Evolutionary conservation across 2,888 invertebrate genomes (phyloP).

Genomic region (Oligia strigilis): DNA sequence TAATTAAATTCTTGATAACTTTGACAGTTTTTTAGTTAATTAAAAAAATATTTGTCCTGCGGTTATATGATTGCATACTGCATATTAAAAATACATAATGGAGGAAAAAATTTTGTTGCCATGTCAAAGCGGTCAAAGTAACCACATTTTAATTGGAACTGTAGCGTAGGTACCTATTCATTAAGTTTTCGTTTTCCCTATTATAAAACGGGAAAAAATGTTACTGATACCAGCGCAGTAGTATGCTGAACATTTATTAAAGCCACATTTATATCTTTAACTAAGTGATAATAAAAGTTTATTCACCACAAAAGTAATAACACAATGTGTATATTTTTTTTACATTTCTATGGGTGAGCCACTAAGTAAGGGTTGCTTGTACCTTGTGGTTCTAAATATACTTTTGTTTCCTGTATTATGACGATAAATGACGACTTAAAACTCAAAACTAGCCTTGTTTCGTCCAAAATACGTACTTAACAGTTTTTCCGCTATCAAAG

Average conservation of each 20-base stretch:
- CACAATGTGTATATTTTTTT: background rate
- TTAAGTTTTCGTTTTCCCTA: background rate
- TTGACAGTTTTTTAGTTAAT: background rate
- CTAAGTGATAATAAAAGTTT: too few relatives aligned
- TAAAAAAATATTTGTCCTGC: background rate
- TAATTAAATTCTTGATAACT: constrained; percentile 23
- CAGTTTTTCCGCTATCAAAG: constrained; percentile 8
- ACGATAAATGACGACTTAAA: background rate
- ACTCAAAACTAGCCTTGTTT: background rate
- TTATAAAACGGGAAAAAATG: background rate
- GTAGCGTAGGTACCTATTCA: background rate
- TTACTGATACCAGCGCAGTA: too few relatives aligned
- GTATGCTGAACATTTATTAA: background rate
- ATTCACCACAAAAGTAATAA: background rate
- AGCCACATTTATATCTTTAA: background rate
- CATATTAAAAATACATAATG: background rate
- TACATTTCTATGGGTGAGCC: background rate
- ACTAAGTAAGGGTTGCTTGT: background rate
- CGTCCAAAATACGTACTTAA: background rate
- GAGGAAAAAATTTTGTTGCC: background rate
- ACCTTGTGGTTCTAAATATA: background rate
- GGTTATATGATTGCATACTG: background rate
- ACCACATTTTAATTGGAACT: constrained; percentile 8
- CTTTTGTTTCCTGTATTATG: background rate
- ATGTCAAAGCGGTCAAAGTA: constrained; percentile 2